Evolutionary conservation across 2,113 vertebrate species (phyloP).

Genomic region (Neogobius melanostomus): DNA sequence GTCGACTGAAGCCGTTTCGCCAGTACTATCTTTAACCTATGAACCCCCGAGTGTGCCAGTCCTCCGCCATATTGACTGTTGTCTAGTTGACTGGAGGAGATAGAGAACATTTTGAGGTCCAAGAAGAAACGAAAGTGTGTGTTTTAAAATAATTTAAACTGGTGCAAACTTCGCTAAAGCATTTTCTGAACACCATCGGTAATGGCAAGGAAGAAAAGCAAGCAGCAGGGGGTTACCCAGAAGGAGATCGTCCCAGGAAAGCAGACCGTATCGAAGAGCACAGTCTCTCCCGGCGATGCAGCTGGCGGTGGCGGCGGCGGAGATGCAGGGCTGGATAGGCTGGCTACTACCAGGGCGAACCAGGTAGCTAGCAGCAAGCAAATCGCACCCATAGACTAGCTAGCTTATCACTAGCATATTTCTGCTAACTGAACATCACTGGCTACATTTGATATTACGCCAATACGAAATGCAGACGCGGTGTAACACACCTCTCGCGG

Average conservation of each 20-base stretch:
- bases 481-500: conserved; percentile 16
- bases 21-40: conserved; percentile 80
- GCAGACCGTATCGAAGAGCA: conserved; percentile 77
- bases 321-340: conserved; percentile 78
- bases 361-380: conserved; percentile 65
- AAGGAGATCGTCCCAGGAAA: conserved; percentile 78
- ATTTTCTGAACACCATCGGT: conserved; percentile 46
- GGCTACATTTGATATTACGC: conserved; percentile 34
- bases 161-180: conserved; percentile 73
- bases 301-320: conserved; percentile 76
- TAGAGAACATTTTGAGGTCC: conserved; percentile 76
- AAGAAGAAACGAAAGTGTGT: conserved; percentile 74
- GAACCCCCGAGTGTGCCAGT: conserved; percentile 82
- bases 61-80: conserved; percentile 96
- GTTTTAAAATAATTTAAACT: conserved; percentile 58
- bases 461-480: conserved; percentile 13
- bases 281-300: conserved; percentile 77
- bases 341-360: conserved; percentile 80
- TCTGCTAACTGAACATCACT: conserved; percentile 38
- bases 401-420: conserved; percentile 27
- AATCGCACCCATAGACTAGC: conserved; percentile 16
- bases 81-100: conserved; percentile 84
- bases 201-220: conserved; percentile 91
- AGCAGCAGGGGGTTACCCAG: conserved; percentile 77
- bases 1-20: conserved; percentile 63